Base-by-base conservation (phyloP, 1,140 invertebrate genomes). In the Nasonia vitripennis region DNA sequence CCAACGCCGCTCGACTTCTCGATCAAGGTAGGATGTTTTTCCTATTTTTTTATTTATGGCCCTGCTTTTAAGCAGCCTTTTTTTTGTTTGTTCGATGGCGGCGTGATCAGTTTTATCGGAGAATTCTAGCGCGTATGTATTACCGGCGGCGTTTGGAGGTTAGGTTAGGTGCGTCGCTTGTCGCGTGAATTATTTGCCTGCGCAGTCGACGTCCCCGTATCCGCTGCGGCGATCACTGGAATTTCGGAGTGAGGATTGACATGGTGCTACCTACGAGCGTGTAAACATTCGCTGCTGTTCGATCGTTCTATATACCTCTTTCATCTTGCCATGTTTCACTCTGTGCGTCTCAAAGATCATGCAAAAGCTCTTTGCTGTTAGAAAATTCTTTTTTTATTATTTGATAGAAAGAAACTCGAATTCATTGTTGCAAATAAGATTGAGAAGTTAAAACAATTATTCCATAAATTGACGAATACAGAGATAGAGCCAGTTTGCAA, bases 1-100 rank as follows among this genome's bases (percentile, higher is more conserved):
- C 96, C 7, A 95, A 96, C 88, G 95, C 96, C 7, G 92, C 94
- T 23, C 94, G 95, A 81, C 94, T 97, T 23, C 94, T 97, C 86
- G 96, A 97, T 88, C 94, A 95, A 94, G 96, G 96, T 96, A 92
- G 83, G 87, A 12, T 62, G 34, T 37, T 45, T 11, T 45, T 31
- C 12, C n/a, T 48, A 0, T 77, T 23, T 48, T 2, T n/a, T 12
- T 20, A 10, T 55, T 41, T 20, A 4, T 70, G 62, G 12, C 0
- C 62, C n/a, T 20, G 9, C 0, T 20, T 17, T 67, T 17, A 67
- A 5, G 62, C 14, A 67, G 62, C 4, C 17, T 3, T 70, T 27
- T 34, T 70, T 27, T 70, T 70, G 2, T 27, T 0, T n/a, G 27
- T 11, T n/a, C 5, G 20, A 31, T 74, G n/a, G 31, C 11, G 71